Evolutionary conservation across 1,140 invertebrate species (phyloP).

Genomic region (Araneus ventricosus): DNA sequence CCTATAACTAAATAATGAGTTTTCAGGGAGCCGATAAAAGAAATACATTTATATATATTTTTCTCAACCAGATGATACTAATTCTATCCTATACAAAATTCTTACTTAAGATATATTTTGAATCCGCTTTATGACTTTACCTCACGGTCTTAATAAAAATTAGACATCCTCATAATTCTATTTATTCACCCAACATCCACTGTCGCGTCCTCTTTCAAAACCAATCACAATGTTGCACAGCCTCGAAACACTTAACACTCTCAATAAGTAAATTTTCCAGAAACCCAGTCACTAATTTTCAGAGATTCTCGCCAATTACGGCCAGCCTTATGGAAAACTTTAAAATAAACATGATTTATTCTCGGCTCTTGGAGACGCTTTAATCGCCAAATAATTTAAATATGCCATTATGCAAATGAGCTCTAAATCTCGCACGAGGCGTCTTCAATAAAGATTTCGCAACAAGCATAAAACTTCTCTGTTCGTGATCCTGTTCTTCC

Average conservation of each 20-base stretch:
- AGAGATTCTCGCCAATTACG: background rate
- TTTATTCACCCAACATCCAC: too few relatives aligned
- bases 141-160: too few relatives aligned
- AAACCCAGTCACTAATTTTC: background rate
- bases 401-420: conserved; percentile 22
- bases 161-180: too few relatives aligned
- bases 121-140: too few relatives aligned
- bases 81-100: too few relatives aligned
- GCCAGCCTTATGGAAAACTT: background rate
- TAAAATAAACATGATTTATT: conserved; percentile 28
- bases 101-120: too few relatives aligned
- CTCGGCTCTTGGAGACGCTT: background rate
- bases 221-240: too few relatives aligned
- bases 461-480: background rate
- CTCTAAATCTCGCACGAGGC: background rate
- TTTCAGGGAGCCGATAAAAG: too few relatives aligned
- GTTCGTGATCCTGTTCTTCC: background rate
- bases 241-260: background rate
- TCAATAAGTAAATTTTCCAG: background rate
- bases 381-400: conserved; percentile 15
- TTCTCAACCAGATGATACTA: too few relatives aligned
- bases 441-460: background rate
- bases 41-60: too few relatives aligned
- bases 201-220: too few relatives aligned
- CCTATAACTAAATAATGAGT: too few relatives aligned